A percentile compares a stretch with the other conserved stretches of the same genome.
These are phyloP conservation scores for Drosophila kikkawai DNA, from an alignment of 1,140 invertebrate species.

Conservation along the genomic window DNA sequence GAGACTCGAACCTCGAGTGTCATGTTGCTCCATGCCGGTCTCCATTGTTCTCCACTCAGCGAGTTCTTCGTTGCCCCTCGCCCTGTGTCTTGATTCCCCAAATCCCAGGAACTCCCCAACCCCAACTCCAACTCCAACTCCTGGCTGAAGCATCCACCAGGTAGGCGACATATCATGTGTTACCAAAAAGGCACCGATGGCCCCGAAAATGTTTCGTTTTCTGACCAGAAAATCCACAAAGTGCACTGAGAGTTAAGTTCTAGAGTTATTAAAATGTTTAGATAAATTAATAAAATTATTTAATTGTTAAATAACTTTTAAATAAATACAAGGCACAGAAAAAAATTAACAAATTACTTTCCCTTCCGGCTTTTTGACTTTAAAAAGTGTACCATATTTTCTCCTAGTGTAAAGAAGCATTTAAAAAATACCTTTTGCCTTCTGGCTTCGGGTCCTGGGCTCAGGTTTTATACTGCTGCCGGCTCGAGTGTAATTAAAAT, in stretches of 20 bases:
- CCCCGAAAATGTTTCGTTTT: slow-evolving; percentile 49
- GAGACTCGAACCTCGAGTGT: slow-evolving; percentile 38
- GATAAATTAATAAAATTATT: not conserved
- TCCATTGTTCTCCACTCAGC: slow-evolving; percentile 49
- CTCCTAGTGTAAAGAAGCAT: slow-evolving; percentile 33
- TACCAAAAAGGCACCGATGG: slow-evolving; percentile 69
- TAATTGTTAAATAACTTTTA: not conserved
- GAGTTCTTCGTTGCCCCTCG: slow-evolving; percentile 14
- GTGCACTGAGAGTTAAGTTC: slow-evolving; percentile 17
- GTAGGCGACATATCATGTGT: slow-evolving; percentile 82
- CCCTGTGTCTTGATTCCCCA: slow-evolving; percentile 13
- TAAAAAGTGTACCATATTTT: not conserved
- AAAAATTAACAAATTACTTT: too few species aligned
- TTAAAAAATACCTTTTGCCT: slow-evolving; percentile 71
- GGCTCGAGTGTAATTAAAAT: slow-evolving; percentile 72
- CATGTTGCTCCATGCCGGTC: slow-evolving; percentile 47
- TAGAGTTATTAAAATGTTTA: not conserved
- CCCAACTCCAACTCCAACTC: slow-evolving; percentile 7
- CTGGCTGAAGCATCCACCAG: slow-evolving; percentile 48
- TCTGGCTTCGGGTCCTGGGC: slow-evolving; percentile 15
- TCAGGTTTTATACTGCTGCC: slow-evolving; percentile 44
- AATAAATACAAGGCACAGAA: not conserved
- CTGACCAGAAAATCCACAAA: slow-evolving; percentile 36
- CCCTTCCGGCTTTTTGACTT: too few species aligned
- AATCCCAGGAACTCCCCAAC: slow-evolving; percentile 27